Conservation (phyloP, 2,797 vertebrate genomes). For the Coranthus polyacanthus region DNA sequence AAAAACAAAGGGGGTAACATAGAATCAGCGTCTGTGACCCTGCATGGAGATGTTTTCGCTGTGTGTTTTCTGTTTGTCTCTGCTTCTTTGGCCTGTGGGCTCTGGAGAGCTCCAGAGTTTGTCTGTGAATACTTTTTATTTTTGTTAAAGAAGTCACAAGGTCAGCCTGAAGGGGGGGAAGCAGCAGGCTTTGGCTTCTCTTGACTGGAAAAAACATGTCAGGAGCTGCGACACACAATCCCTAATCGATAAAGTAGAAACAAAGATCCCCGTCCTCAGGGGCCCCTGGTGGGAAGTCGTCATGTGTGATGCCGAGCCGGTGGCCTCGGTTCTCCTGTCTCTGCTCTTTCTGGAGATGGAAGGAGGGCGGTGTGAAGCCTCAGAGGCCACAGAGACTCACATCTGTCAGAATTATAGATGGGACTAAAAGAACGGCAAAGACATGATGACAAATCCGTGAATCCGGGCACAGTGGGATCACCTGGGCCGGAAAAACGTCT, state of each 20-base stretch:
- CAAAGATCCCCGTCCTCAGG: constrained; percentile 37
- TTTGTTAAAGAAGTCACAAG: constrained; percentile 59
- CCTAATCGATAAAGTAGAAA: constrained; percentile 69
- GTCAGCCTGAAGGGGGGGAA: constrained; percentile 39
- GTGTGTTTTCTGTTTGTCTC: no score
- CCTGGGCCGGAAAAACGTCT: background rate
- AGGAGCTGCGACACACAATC: constrained; percentile 59
- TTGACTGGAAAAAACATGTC: constrained; percentile 59
- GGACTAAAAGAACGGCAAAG: background rate
- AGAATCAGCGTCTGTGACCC: no score
- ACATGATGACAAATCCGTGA: constrained; percentile 10
- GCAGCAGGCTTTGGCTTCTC: constrained; percentile 10
- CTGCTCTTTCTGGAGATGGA: no score
- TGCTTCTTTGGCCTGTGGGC: no score
- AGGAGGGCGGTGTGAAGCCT: no score
- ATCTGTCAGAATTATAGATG: constrained; percentile 27
- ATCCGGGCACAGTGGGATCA: background rate
- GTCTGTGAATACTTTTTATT: constrained; percentile 7
- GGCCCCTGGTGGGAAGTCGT: constrained; percentile 43
- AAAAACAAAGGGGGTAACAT: no score
- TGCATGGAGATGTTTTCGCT: no score
- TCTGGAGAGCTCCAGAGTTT: no score
- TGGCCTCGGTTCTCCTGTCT: no score
- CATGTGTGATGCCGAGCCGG: no score
- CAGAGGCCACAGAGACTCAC: background rate